Evolutionary conservation across 2,888 invertebrate species (phyloP).

Genomic region (Callosobruchus maculatus): DNA sequence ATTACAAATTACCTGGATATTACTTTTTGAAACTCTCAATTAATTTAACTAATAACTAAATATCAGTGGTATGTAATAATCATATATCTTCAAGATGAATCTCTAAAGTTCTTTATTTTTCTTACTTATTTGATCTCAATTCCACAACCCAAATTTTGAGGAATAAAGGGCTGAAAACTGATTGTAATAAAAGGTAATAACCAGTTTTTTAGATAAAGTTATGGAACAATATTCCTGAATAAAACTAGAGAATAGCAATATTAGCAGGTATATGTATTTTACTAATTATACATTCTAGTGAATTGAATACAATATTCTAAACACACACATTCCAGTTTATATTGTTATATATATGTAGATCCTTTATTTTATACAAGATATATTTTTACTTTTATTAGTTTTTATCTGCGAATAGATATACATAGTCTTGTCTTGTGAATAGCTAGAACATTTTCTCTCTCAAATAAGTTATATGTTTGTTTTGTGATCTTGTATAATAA

Average conservation of each 20-base stretch:
- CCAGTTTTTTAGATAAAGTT: background rate
- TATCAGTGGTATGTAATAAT: no score
- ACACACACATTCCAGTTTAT: background rate
- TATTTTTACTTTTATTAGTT: background rate
- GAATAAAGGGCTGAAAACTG: background rate
- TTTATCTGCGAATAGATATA: background rate
- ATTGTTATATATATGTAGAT: background rate
- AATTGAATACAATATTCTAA: background rate
- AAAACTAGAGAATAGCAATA: background rate
- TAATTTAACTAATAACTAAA: no score
- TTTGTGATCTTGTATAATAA: background rate
- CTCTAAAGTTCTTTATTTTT: background rate
- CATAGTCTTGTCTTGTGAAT: background rate
- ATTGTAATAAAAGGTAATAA: background rate
- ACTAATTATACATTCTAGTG: background rate
- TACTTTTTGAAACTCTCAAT: no score
- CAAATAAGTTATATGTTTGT: background rate
- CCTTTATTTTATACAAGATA: background rate
- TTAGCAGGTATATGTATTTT: background rate
- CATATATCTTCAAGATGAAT: background rate
- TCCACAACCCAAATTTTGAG: background rate
- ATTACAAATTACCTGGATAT: no score
- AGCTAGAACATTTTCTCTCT: background rate
- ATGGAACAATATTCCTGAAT: background rate
- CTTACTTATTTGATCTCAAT: background rate